A percentile compares a stretch with the other conserved stretches of the same genome.
Evolutionary conservation across 2,113 vertebrate species (phyloP).

Genomic region (Prunella himalayana): DNA sequence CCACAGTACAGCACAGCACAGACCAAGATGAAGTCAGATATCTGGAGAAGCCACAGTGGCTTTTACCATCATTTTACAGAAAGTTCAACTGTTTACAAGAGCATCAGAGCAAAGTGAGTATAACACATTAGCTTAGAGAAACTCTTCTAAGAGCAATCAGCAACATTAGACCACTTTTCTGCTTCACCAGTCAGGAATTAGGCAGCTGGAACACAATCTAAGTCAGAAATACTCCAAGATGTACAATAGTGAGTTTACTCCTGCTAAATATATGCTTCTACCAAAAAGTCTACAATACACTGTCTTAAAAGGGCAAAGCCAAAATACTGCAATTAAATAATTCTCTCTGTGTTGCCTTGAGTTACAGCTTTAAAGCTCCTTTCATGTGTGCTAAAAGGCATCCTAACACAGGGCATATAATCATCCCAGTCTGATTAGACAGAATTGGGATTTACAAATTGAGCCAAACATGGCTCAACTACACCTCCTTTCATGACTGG

Average conservation of each 20-base stretch:
- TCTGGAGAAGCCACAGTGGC: not conserved
- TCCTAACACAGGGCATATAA: not conserved
- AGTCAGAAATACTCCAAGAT: not conserved
- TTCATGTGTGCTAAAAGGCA: not conserved
- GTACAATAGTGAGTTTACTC: accelerated
- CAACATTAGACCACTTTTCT: not conserved
- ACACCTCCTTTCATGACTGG: not conserved
- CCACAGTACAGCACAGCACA: not conserved
- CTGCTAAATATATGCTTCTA: not conserved
- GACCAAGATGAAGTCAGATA: not conserved
- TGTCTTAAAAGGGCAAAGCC: not conserved
- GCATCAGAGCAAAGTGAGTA: not conserved
- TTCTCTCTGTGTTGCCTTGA: not conserved
- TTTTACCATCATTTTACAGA: not conserved
- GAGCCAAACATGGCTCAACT: not conserved
- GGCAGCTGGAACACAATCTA: not conserved
- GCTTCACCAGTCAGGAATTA: not conserved
- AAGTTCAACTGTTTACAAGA: not conserved
- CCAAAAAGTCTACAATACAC: not conserved
- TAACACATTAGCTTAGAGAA: not conserved
- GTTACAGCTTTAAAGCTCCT: not conserved
- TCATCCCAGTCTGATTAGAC: not conserved
- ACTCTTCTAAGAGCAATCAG: not conserved
- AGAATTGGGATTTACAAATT: not conserved
- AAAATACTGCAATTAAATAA: not conserved